Evolutionary conservation across 2,113 vertebrate species (phyloP).

Genomic region (Callocephalon fimbriatum): DNA sequence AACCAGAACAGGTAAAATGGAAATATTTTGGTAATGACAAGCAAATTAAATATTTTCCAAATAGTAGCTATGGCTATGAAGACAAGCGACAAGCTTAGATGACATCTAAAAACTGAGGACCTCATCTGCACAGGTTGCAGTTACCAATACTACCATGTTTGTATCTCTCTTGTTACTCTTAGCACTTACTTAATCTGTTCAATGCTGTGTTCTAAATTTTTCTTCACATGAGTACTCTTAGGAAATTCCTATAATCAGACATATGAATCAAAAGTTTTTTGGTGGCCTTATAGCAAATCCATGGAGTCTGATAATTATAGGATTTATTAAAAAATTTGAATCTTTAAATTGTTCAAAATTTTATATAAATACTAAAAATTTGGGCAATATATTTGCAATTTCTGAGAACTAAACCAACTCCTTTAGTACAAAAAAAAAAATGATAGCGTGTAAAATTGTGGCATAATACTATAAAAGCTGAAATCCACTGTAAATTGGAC

Average conservation of each 20-base stretch:
- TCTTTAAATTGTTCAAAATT: not conserved
- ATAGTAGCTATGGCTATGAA: not conserved
- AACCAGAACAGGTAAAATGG: not conserved
- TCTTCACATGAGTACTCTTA: not conserved
- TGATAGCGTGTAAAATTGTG: not conserved
- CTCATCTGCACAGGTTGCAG: not conserved
- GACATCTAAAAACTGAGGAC: fast-evolving
- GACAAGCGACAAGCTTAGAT: fast-evolving
- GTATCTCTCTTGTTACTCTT: not conserved
- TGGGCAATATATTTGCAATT: not conserved
- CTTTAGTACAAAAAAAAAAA: not conserved
- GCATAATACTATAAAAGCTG: not conserved
- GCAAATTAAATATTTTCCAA: not conserved
- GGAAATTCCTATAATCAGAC: not conserved
- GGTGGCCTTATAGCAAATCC: not conserved
- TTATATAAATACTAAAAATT: not conserved
- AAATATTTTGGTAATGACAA: not conserved
- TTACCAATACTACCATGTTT: not conserved
- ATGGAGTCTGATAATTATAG: not conserved
- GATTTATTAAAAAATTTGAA: not conserved
- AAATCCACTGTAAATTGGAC: not conserved
- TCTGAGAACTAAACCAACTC: not conserved
- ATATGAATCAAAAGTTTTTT: not conserved
- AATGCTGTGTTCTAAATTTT: not conserved
- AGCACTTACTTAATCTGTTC: not conserved